Base-by-base conservation (phyloP, 2,113 vertebrate species). In the Phrynosoma blainvillii region DNA sequence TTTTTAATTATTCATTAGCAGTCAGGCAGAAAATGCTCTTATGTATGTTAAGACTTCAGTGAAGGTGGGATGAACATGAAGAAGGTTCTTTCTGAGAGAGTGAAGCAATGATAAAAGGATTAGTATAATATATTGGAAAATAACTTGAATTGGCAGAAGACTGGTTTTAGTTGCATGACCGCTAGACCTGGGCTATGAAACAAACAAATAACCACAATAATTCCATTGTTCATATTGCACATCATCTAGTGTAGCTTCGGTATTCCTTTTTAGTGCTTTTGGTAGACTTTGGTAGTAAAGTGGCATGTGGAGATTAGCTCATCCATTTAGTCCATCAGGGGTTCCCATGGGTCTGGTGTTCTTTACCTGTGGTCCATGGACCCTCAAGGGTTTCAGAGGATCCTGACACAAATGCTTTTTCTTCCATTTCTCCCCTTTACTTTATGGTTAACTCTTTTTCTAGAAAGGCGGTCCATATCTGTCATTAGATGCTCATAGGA, bases 1-100 rank as follows among this genome's bases (percentile, higher is more conserved):
- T 82, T 0, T 86, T 92, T 89, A 93, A 94, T 94, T 91, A 92
- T 94, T 93, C 91, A 93, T 92, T 75, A 71, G 81, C 84, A 88
- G 47, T 78, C 87, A 90, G 81, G 78, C 91, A 91, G 92, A 91
- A 94, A 95, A 95, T 91, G 86, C 90, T 86, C 78, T 89, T 92
- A 94, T 87, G 93, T 93, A 92, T 87, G 88, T 87, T 89, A 76
- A 90, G 90, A 87, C 87, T 92, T 92, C 68, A 82, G 81, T 54
- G 21, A 30, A 27, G 54, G 62, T 2, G 1, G 59, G 18, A 23
- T 12, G 10, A 30, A 3, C 42, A 47, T 18, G 91, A 94, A 52
- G 42, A 93, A 74, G 62, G 20, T 79, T 40, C 1, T 47, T 77
- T 91, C 92, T 93, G 40, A 94, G 93, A 91, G 91, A 90, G 84